These are phyloP conservation scores for Oryzias curvinotus DNA, from an alignment of 2,113 vertebrate species.

Conservation along the genomic window DNA sequence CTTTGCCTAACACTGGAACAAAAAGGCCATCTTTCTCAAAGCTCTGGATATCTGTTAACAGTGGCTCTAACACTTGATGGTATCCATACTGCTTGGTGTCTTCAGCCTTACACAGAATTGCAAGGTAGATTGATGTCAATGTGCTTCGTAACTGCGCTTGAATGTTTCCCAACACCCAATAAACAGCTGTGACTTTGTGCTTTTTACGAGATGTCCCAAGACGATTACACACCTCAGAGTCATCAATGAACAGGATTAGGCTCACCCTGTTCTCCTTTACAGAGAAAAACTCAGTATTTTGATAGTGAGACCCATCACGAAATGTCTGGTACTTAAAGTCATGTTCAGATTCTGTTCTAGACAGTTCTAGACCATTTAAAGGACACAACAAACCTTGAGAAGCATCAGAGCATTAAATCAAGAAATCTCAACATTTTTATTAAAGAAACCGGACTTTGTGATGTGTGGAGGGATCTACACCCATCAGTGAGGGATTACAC, in stretches of 20 bases:
- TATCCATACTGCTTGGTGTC: not conserved
- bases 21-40: conserved; percentile 4
- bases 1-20: not conserved
- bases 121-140: not conserved
- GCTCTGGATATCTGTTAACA: not conserved
- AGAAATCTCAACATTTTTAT: too few species aligned
- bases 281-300: conserved; percentile 1
- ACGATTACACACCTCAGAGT: not conserved
- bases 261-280: not conserved
- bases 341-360: not conserved
- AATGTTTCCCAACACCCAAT: conserved; percentile 14
- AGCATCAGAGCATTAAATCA: too few species aligned
- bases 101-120: not conserved
- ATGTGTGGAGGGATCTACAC: too few species aligned
- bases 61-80: conserved; percentile 3
- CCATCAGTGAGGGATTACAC: too few species aligned
- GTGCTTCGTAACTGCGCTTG: not conserved
- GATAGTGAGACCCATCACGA: not conserved
- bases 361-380: too few species aligned
- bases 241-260: not conserved
- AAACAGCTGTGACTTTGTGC: conserved; percentile 5
- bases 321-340: not conserved
- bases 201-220: not conserved
- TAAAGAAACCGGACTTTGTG: too few species aligned
- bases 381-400: too few species aligned